Evolutionary conservation across 1,140 invertebrate species (phyloP).

Genomic region (Drosophila parvula): DNA sequence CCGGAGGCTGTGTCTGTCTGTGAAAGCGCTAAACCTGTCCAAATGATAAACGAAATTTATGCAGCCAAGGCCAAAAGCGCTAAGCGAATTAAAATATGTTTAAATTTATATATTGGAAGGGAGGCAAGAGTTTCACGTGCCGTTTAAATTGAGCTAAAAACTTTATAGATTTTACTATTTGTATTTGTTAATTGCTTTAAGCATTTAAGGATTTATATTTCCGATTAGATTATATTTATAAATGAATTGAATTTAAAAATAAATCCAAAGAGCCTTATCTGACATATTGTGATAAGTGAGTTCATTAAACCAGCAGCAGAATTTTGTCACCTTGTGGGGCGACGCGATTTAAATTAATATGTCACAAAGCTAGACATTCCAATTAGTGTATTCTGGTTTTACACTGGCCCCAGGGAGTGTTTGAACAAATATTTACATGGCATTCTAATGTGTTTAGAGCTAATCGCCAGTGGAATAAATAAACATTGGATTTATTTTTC

Average conservation of each 20-base stretch:
- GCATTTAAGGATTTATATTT: too few relatives aligned
- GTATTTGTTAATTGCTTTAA: too few relatives aligned
- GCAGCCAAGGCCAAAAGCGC: background rate
- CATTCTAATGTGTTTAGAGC: background rate
- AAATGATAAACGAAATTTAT: constrained; percentile 21
- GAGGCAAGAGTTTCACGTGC: background rate
- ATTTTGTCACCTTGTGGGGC: constrained; percentile 7
- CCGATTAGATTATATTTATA: too few relatives aligned
- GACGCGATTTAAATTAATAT: constrained; percentile 18
- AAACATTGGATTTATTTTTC: background rate
- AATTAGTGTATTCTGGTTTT: constrained; percentile 21
- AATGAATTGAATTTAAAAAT: background rate
- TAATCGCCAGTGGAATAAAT: background rate
- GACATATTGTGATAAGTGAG: background rate
- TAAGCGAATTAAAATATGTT: constrained; percentile 3
- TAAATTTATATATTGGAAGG: background rate
- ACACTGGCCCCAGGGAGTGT: background rate
- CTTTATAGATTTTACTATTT: too few relatives aligned
- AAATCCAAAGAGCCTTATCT: background rate
- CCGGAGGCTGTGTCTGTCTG: background rate
- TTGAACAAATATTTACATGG: constrained; percentile 1
- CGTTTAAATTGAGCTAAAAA: background rate
- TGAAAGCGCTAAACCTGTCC: constrained; percentile 14
- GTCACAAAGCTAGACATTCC: constrained; percentile 13
- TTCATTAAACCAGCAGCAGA: constrained; percentile 18